Conservation (phyloP, 2,113 vertebrate species). For the Lota lota region DNA sequence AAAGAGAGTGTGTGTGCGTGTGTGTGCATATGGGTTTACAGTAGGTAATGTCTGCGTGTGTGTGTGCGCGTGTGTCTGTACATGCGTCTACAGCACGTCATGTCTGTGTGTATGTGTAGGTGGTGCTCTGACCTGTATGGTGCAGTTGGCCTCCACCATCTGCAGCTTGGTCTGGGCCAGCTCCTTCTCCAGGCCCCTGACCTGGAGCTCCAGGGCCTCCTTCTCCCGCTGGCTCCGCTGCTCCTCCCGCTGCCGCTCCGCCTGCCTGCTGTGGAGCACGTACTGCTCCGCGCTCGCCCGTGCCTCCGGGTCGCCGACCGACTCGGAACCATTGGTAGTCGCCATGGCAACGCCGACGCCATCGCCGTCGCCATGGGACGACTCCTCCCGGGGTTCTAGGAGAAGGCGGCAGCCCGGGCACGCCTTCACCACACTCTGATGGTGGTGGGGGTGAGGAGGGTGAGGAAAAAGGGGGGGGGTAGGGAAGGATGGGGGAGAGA, state of each 20-base stretch:
- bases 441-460: too few species aligned
- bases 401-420: conserved; percentile 82
- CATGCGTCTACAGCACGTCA: too few species aligned
- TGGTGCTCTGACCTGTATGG: conserved; percentile 82
- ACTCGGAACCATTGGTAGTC: accelerated
- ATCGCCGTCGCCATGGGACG: conserved; percentile 8
- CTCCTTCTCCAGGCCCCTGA: conserved; percentile 86
- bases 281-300: not conserved
- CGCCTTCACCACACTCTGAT: conserved; percentile 78
- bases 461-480: too few species aligned
- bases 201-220: conserved; percentile 80
- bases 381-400: conserved; percentile 55
- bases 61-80: not conserved
- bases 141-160: conserved; percentile 91
- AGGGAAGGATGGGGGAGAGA: too few species aligned
- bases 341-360: not conserved
- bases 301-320: not conserved
- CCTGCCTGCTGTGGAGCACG: conserved; percentile 53
- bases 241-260: conserved; percentile 71
- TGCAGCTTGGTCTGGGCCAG: conserved; percentile 90
- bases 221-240: conserved; percentile 72
- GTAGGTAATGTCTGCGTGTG: not conserved
- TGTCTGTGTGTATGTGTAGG: not conserved
- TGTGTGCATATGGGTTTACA: not conserved
- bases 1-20: too few species aligned